Conservation (phyloP, 2,888 invertebrate species). For the Lydus trimaculatus region DNA sequence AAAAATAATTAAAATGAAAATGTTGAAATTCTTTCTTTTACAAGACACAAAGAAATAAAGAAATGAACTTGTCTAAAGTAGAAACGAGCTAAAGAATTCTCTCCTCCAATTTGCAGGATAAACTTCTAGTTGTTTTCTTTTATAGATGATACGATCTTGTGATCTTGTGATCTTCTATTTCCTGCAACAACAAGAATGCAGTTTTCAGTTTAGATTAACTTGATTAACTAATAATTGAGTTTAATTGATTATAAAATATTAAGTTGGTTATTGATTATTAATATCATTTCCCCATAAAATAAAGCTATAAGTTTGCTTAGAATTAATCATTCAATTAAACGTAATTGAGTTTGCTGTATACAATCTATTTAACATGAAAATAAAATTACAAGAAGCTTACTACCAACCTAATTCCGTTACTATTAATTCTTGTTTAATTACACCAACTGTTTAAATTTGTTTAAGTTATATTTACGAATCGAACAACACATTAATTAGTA, state of each 20-base stretch:
- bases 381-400: background rate
- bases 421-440: too few species aligned
- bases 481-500: too few species aligned
- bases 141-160: background rate
- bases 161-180: background rate
- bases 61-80: background rate
- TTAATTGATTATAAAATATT: background rate
- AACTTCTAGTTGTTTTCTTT: background rate
- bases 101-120: background rate
- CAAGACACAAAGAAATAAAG: too few species aligned
- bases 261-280: too few species aligned
- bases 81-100: background rate
- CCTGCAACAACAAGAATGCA: background rate
- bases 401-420: background rate
- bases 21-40: too few species aligned
- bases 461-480: too few species aligned
- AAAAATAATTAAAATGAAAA: too few species aligned
- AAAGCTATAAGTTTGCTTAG: background rate
- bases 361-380: background rate
- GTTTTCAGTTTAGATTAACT: background rate
- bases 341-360: background rate
- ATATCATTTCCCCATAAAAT: too few species aligned
- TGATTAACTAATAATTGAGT: background rate
- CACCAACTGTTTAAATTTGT: too few species aligned
- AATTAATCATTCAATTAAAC: background rate